Evolutionary conservation across 2,113 vertebrate species (phyloP), one percentile per base, ranked within the genome.

Genomic region (Macrotus californicus): DNA sequence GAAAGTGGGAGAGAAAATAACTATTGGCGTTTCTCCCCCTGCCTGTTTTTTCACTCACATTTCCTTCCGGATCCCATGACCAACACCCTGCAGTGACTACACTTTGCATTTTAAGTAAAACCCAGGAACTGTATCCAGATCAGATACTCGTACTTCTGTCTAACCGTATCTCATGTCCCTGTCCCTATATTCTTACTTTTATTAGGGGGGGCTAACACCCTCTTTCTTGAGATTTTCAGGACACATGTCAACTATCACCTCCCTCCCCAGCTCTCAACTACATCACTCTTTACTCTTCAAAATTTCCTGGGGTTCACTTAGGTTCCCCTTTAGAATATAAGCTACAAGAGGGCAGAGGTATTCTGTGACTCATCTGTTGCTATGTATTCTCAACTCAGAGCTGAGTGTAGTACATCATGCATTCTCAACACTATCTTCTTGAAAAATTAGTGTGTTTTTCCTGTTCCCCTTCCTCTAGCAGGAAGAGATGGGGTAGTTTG

Each of bases 141-240:
- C 24, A 9, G 46, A 7, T 15, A 2, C 6, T 6, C 24, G 59
- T 26, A 59, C 56, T 59, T 3, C 34, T 4, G 1, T 69, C 15
- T 34, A 6, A 36, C 1, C 19, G 16, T 19, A 7, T 12, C 2
- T 43, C 29, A 0, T 4, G 7, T 10, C 24, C 34, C 4, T n/a
- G 6, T 13, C 8, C 29, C 41, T 52, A 54, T 21, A 15, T 3
- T 67, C 48, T 72, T 70, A 15, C 7, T 59, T 59, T 39, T 4
- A 46, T 50, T 46, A 31, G 4, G 31, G 31, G 31, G 19, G 4
- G 0, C 3, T 12, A 31, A 24, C 56, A 39, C 0, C 29, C 13
- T 59, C 18, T 67, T 26, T 54, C 34, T 50, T 39, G 41, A 91
- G 34, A 59, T 12, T 9, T 84, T 48, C 43, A 29, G 29, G 31